A percentile compares a stretch with the other conserved stretches of the same genome.
Conservation (phyloP, 1,140 invertebrate genomes). For the Meteorus sp. region DNA sequence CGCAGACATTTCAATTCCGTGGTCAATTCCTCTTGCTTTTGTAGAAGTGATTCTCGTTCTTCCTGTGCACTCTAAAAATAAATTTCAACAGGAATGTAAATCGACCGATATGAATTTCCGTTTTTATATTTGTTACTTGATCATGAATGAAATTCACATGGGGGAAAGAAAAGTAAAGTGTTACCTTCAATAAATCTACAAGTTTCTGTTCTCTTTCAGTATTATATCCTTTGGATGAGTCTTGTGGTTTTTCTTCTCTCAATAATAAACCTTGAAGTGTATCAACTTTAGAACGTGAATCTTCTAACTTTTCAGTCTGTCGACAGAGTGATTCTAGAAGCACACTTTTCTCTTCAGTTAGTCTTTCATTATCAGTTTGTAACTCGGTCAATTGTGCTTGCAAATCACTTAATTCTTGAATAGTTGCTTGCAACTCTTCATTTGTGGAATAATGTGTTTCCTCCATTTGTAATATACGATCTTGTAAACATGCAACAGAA, state of each 20-base stretch:
- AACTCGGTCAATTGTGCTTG: conserved; percentile 83
- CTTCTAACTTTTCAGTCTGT: conserved; percentile 89
- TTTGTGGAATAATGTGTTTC: conserved; percentile 76
- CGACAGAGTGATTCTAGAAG: conserved; percentile 88
- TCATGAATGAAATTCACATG: too few species aligned
- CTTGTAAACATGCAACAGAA: conserved; percentile 89
- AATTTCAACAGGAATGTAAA: not conserved
- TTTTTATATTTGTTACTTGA: too few species aligned
- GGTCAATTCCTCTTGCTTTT: conserved; percentile 80
- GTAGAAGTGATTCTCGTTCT: conserved; percentile 71
- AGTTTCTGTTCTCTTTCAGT: conserved; percentile 81
- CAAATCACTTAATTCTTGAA: conserved; percentile 89
- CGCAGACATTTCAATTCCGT: conserved; percentile 64
- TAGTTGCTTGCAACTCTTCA: conserved; percentile 91
- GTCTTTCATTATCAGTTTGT: conserved; percentile 82
- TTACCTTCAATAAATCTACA: conserved; percentile 79
- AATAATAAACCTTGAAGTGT: conserved; percentile 74
- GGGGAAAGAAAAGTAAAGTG: too few species aligned
- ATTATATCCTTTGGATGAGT: conserved; percentile 55
- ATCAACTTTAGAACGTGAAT: conserved; percentile 72
- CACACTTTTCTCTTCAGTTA: conserved; percentile 85
- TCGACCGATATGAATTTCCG: too few species aligned
- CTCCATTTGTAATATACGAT: conserved; percentile 81
- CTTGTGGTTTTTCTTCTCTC: conserved; percentile 67
- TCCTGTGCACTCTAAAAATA: conserved; percentile 72